These are phyloP conservation scores for Chrysopilus asiliformis DNA, from an alignment of 2,888 invertebrate species.

Conservation along the genomic window DNA sequence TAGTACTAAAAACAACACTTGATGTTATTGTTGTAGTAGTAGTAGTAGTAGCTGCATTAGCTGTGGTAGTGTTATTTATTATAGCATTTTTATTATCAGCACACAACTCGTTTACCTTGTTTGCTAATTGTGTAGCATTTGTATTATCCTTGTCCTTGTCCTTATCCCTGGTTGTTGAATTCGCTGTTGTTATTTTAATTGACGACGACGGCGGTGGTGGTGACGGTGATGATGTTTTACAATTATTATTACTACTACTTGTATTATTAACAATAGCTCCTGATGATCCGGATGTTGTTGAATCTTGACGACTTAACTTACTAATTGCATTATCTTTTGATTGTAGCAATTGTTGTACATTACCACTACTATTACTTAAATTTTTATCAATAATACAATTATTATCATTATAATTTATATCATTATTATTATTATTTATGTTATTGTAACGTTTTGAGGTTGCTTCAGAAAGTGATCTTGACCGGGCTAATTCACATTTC, in stretches of 20 bases:
- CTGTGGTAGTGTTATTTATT: too few relatives aligned
- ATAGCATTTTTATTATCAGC: too few relatives aligned
- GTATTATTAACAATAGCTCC: constrained; percentile 9
- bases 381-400: too few relatives aligned
- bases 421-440: constrained; percentile 5
- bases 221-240: constrained; percentile 7
- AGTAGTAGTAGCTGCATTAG: constrained; percentile 11
- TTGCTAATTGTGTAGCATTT: constrained; percentile 12
- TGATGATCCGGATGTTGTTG: constrained; percentile 12
- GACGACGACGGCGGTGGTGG: constrained; percentile 7
- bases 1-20: constrained; percentile 6
- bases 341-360: constrained; percentile 13
- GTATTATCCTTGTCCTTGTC: constrained; percentile 9
- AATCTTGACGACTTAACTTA: constrained; percentile 8
- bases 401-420: too few relatives aligned
- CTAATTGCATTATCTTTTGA: constrained; percentile 10
- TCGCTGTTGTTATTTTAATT: constrained; percentile 4
- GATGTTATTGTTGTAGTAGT: too few relatives aligned
- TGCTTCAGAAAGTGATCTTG: constrained; percentile 34
- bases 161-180: constrained; percentile 6
- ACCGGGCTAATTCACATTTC: constrained; percentile 37
- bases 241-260: constrained; percentile 5
- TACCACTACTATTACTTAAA: constrained; percentile 15
- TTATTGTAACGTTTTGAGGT: constrained; percentile 13
- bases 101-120: constrained; percentile 16